Evolutionary conservation across 2,888 invertebrate species (phyloP).

Genomic region (Amphipoea lucens): DNA sequence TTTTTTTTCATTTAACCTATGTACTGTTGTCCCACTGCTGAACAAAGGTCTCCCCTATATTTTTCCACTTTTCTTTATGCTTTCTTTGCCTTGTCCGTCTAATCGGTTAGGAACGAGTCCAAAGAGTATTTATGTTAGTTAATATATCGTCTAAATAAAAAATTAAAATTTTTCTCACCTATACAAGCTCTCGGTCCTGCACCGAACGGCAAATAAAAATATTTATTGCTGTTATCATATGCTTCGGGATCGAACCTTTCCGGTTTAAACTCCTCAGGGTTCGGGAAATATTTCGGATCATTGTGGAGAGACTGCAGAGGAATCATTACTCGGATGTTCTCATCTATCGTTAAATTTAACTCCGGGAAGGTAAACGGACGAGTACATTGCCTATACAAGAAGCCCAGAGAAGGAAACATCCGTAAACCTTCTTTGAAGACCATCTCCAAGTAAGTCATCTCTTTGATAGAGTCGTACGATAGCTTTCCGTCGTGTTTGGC

Average conservation of each 20-base stretch:
- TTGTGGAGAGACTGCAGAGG: constrained; percentile 57
- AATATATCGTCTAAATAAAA: background rate
- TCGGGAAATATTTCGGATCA: constrained; percentile 58
- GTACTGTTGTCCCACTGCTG: background rate
- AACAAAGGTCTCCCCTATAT: background rate
- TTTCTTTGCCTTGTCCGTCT: background rate
- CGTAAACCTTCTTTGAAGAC: constrained; percentile 71
- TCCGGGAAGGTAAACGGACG: constrained; percentile 61
- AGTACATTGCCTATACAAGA: constrained; percentile 66
- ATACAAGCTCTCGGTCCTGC: constrained; percentile 67
- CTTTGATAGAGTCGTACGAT: constrained; percentile 72
- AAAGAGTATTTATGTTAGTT: background rate
- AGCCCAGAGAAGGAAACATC: constrained; percentile 70
- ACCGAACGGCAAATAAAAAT: constrained; percentile 65
- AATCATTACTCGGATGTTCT: constrained; percentile 39
- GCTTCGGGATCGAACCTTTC: constrained; percentile 66
- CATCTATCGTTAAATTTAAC: constrained; percentile 54
- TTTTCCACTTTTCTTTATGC: background rate
- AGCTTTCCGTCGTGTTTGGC: constrained; percentile 69
- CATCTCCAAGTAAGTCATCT: constrained; percentile 72
- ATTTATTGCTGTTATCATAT: constrained; percentile 52
- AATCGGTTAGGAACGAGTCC: background rate
- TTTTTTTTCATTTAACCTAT: background rate
- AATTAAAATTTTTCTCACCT: constrained; percentile 27
- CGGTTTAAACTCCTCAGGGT: constrained; percentile 65